Percentiles rank a stretch among this genome's conserved stretches.
Conservation (phyloP, 1,140 invertebrate species). For the Bombus polaris region DNA sequence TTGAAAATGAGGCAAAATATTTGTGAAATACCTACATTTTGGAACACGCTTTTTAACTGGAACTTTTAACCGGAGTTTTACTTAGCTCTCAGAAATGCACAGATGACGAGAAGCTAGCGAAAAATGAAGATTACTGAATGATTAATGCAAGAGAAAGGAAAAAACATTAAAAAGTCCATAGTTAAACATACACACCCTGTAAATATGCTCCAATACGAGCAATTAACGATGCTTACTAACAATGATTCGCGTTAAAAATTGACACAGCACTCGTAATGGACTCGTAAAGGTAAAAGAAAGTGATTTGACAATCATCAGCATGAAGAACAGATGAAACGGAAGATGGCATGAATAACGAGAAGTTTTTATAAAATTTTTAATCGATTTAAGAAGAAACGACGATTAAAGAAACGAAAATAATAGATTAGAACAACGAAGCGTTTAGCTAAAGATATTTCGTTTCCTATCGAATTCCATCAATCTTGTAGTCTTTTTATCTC, state of each 20-base stretch:
- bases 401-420: neutral
- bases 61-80: constrained; percentile 1
- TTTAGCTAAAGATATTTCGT: neutral
- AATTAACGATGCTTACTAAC: constrained; percentile 5
- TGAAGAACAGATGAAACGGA: neutral
- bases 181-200: constrained; percentile 3
- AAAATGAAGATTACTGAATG: constrained; percentile 19
- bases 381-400: constrained; percentile 14
- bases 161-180: neutral
- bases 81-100: neutral
- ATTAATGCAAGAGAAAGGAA: constrained; percentile 21
- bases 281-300: neutral
- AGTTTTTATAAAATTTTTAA: neutral
- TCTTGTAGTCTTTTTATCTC: neutral
- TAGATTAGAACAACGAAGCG: neutral
- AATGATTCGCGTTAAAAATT: constrained; percentile 2
- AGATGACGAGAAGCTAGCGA: neutral
- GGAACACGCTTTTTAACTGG: neutral
- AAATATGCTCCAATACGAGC: constrained; percentile 4
- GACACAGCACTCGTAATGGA: neutral
- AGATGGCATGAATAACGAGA: neutral
- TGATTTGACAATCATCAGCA: neutral
- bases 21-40: constrained; percentile 11
- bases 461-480: neutral
- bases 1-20: constrained; percentile 15